Evolutionary conservation across 2,113 vertebrate species (phyloP).

Genomic region (Saccopteryx leptura): DNA sequence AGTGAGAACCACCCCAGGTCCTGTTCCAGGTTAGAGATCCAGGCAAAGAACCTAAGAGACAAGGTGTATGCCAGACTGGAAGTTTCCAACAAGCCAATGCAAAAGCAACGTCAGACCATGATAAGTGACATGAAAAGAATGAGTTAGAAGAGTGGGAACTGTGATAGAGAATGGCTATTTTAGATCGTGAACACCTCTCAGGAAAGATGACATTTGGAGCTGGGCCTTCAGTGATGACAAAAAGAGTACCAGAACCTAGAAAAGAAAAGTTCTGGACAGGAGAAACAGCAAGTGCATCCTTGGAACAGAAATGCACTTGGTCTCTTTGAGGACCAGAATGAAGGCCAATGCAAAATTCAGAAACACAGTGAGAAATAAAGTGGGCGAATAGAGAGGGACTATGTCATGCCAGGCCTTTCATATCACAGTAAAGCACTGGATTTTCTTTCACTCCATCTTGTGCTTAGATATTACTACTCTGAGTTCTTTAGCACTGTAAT

Average conservation of each 20-base stretch:
- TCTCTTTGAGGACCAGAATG: not conserved
- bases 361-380: not conserved
- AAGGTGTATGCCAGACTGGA: not conserved
- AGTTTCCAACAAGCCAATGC: slow-evolving; percentile 11
- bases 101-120: not conserved
- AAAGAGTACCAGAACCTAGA: not conserved
- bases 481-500: not conserved
- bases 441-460: not conserved
- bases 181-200: not conserved
- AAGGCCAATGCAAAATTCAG: not conserved
- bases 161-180: not conserved
- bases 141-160: not conserved
- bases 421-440: not conserved
- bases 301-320: not conserved
- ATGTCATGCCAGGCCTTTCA: not conserved
- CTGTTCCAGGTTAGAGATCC: not conserved
- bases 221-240: not conserved
- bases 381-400: not conserved
- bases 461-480: not conserved
- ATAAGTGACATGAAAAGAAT: slow-evolving; percentile 2
- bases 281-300: not conserved
- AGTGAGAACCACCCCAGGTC: not conserved
- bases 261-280: not conserved
- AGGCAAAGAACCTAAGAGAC: not conserved
- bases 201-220: not conserved